phyloP scores from a whole-genome alignment of 1,140 invertebrate genomes.

The Eciton burchellii region DNA sequence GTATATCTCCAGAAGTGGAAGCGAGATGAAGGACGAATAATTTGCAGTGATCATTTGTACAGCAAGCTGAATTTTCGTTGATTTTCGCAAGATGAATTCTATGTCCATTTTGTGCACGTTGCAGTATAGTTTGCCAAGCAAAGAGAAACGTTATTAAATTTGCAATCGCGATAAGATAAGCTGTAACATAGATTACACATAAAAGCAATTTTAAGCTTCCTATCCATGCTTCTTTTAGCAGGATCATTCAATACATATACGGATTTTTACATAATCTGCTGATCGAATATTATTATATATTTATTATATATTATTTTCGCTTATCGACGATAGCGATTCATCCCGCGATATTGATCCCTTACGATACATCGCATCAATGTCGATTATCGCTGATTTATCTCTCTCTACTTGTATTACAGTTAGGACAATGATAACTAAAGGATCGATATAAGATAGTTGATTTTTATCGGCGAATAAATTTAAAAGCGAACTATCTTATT shows the following conservation, averaged over 20 bases:
- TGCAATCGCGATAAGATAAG: conserved; percentile 18
- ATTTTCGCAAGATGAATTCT: no score
- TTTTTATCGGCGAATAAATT: neutral
- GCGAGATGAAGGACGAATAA: conserved; percentile 14
- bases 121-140: conserved; percentile 23
- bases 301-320: neutral
- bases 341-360: conserved; percentile 27
- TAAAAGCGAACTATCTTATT: conserved; percentile 4
- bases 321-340: conserved; percentile 23
- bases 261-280: neutral
- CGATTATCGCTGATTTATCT: conserved; percentile 19
- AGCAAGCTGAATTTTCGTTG: conserved; percentile 34
- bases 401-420: conserved; percentile 40
- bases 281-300: no score
- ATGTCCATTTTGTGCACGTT: conserved; percentile 8
- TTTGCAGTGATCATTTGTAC: conserved; percentile 28
- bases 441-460: neutral
- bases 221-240: neutral
- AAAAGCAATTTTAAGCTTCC: neutral
- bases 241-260: neutral
- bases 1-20: neutral
- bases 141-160: conserved; percentile 6
- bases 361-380: conserved; percentile 39
- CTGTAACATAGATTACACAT: neutral
- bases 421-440: neutral